These are phyloP conservation scores for Diploscapter pachys DNA, from an alignment of 1,140 invertebrate genomes.

Conservation along the genomic window DNA sequence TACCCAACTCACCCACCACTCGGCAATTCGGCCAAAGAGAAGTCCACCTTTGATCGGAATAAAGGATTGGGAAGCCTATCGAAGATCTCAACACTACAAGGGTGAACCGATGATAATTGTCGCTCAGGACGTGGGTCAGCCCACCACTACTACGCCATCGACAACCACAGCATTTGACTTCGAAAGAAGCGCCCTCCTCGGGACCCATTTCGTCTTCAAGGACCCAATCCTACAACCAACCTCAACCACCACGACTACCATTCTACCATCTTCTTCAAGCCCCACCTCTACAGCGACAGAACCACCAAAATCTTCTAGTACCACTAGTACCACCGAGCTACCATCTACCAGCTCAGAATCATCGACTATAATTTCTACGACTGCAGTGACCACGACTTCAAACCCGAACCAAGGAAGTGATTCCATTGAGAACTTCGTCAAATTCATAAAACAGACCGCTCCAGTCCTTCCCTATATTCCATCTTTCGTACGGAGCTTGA, in stretches of 20 bases:
- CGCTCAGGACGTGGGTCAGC: background rate
- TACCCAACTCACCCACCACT: background rate
- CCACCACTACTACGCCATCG: background rate
- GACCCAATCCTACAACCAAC: background rate
- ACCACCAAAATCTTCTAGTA: background rate
- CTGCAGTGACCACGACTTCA: background rate
- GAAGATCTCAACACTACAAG: background rate
- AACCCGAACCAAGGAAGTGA: background rate
- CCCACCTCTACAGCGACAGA: background rate
- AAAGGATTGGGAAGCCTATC: slow-evolving; percentile 6
- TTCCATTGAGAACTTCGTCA: slow-evolving; percentile 27
- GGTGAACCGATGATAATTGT: slow-evolving; percentile 14
- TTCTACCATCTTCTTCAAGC: background rate
- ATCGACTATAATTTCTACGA: background rate
- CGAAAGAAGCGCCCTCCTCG: background rate
- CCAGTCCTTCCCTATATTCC: slow-evolving; percentile 38
- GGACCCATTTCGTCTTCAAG: background rate
- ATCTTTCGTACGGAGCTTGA: slow-evolving; percentile 27
- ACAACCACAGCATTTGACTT: background rate
- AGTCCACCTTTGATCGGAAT: slow-evolving; percentile 20
- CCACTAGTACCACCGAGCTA: background rate
- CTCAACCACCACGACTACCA: slow-evolving; percentile 1
- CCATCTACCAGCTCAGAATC: background rate
- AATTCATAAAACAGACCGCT: slow-evolving; percentile 33
- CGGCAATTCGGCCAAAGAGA: slow-evolving; percentile 4